phyloP scores from a whole-genome alignment of 1,140 invertebrate species.

The Scaptomyza hsui region DNA sequence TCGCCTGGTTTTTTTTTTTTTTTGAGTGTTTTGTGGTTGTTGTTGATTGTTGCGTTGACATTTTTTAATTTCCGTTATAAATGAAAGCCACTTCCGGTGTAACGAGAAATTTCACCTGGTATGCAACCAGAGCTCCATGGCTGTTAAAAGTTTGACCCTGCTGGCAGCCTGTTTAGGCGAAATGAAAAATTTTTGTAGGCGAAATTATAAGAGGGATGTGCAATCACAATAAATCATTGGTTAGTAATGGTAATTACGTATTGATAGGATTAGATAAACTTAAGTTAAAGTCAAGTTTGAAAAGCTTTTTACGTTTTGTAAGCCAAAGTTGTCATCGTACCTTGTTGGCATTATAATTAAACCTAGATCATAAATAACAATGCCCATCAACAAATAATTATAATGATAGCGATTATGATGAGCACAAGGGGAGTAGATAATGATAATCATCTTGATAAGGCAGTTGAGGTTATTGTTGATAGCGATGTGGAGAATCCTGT shows the following conservation, averaged over 20 bases:
- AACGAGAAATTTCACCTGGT: conserved; percentile 15
- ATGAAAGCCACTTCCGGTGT: conserved; percentile 68
- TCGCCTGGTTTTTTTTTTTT: conserved; percentile 15
- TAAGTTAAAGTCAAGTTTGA: too few relatives aligned
- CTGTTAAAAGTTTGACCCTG: conserved; percentile 13
- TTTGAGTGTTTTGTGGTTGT: conserved; percentile 38
- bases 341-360: too few relatives aligned
- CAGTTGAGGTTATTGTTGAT: background rate
- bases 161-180: background rate
- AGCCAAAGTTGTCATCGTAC: too few relatives aligned
- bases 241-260: background rate
- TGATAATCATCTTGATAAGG: background rate
- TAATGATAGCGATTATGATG: background rate
- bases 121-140: background rate
- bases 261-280: too few relatives aligned
- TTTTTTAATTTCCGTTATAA: conserved; percentile 81
- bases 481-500: background rate
- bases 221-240: too few relatives aligned
- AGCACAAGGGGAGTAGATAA: background rate
- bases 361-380: background rate
- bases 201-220: too few relatives aligned
- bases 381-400: background rate
- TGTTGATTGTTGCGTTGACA: conserved; percentile 49
- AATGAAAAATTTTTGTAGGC: too few relatives aligned
- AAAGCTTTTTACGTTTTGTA: too few relatives aligned